These are phyloP conservation scores for Zeuzera pyrina DNA, from an alignment of 2,888 invertebrate genomes.

Conservation along the genomic window DNA sequence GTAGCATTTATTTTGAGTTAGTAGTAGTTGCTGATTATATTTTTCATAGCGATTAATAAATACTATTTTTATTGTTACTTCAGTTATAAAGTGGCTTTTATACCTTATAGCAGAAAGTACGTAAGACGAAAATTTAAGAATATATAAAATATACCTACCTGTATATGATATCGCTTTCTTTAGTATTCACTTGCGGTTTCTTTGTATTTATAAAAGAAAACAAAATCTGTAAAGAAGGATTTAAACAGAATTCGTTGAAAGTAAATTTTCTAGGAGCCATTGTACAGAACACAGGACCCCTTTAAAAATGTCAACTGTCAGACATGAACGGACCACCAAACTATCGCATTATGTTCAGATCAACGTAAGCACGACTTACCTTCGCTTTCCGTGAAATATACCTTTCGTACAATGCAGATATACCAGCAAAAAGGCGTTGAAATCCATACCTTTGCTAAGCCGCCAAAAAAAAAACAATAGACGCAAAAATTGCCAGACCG, in stretches of 20 bases:
- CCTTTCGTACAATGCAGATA: constrained; percentile 48
- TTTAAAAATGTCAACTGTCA: constrained; percentile 51
- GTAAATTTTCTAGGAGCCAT: constrained; percentile 38
- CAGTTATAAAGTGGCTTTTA: no score
- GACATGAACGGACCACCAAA: constrained; percentile 50
- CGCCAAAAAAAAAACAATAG: constrained; percentile 32
- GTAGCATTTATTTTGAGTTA: no score
- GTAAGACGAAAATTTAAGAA: no score
- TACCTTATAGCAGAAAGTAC: no score
- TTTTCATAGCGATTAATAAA: no score
- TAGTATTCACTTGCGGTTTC: constrained; percentile 24
- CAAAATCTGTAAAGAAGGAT: constrained; percentile 14
- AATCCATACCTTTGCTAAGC: constrained; percentile 59
- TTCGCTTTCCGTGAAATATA: constrained; percentile 56
- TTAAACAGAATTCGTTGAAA: constrained; percentile 29
- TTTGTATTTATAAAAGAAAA: constrained; percentile 24
- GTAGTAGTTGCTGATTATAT: no score
- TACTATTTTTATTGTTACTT: no score
- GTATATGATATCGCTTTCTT: no score
- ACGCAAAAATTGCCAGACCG: constrained; percentile 54
- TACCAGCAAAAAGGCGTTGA: constrained; percentile 67
- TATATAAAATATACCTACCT: no score
- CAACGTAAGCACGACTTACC: constrained; percentile 42
- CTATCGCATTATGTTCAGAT: constrained; percentile 41
- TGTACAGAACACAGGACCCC: constrained; percentile 19